Base-by-base conservation (phyloP, 2,113 vertebrate genomes). In the Colinus virginianus region DNA sequence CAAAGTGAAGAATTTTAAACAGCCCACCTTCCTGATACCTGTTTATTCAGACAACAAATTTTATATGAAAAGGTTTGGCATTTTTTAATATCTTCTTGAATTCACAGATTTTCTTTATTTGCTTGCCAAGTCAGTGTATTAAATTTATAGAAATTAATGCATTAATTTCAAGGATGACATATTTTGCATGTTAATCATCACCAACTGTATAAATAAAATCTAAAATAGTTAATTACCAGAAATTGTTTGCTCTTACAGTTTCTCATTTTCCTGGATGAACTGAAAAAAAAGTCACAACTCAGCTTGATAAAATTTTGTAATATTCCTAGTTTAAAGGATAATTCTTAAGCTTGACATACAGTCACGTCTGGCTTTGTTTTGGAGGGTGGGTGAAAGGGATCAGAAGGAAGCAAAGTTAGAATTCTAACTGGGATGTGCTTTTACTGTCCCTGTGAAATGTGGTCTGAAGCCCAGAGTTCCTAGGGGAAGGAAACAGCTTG, bases 401-500 rank as follows among this genome's bases (percentile, higher is more conserved):
- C 22, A 9, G 28, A 74, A 87, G 20, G 45, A 81, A 28, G 5
- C 11, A 83, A 62, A 79, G 11, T 6, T 21, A 49, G 32, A 2
- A 0, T 75, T 58, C 9, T 34, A 11, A 11, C 26, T n/a, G 28
- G 20, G 55, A 32, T 10, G 21, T 30, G 5, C 13, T 75, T 53
- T 74, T 30, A 43, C 28, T 56, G 26, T 3, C 10, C 22, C 43
- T 22, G 15, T 40, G 58, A 87, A 87, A 88, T 78, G 30, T 20
- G 59, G 30, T 15, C 23, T 82, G 14, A 46, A 72, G 64, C 56
- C 17, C 58, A 53, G 51, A 53, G 7, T 56, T 49, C 4, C 6
- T n/a, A 62, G 0, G 5, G 2, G 4, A 9, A 64, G 2, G 4
- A 9, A 64, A 67, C 14, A 32, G 32, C 7, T 62, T 0, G 0